Evolutionary conservation across 1,140 invertebrate species (phyloP).

Genomic region (Heliconius congener): DNA sequence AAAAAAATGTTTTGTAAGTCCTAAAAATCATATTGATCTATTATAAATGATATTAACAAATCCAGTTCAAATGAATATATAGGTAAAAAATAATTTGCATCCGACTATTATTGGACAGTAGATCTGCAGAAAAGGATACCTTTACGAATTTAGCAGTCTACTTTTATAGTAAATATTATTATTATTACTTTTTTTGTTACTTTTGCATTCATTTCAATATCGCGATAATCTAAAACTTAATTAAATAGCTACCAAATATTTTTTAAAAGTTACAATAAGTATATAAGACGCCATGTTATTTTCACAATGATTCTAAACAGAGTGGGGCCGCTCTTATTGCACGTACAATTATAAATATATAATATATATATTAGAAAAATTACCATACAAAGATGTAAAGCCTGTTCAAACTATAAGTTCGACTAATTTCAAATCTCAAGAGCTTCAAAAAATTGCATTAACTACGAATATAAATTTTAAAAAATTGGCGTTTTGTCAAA

Average conservation of each 20-base stretch:
- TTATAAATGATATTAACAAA: not conserved
- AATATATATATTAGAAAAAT: constrained; percentile 21
- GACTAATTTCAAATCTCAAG: not conserved
- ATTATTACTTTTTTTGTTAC: constrained; percentile 47
- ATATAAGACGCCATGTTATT: constrained; percentile 67
- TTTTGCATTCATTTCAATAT: constrained; percentile 60
- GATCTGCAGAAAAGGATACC: constrained; percentile 49
- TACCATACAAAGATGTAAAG: not conserved
- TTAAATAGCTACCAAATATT: constrained; percentile 79
- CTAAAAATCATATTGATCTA: constrained; percentile 11
- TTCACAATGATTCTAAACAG: constrained; percentile 61
- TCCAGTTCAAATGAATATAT: constrained; percentile 25
- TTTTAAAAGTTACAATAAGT: constrained; percentile 72
- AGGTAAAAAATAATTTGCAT: constrained; percentile 37
- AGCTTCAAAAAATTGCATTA: not conserved
- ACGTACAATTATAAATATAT: constrained; percentile 32
- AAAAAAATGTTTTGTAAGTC: constrained; percentile 12
- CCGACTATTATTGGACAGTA: constrained; percentile 49
- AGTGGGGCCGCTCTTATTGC: constrained; percentile 48
- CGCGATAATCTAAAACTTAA: constrained; percentile 70
- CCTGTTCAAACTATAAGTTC: not conserved
- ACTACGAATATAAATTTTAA: constrained; percentile 5
- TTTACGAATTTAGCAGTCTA: constrained; percentile 56
- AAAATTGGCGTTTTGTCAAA: not conserved
- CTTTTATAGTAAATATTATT: constrained; percentile 47